phyloP scores from a whole-genome alignment of 2,888 invertebrate species.

The Matsumyia berberina region DNA sequence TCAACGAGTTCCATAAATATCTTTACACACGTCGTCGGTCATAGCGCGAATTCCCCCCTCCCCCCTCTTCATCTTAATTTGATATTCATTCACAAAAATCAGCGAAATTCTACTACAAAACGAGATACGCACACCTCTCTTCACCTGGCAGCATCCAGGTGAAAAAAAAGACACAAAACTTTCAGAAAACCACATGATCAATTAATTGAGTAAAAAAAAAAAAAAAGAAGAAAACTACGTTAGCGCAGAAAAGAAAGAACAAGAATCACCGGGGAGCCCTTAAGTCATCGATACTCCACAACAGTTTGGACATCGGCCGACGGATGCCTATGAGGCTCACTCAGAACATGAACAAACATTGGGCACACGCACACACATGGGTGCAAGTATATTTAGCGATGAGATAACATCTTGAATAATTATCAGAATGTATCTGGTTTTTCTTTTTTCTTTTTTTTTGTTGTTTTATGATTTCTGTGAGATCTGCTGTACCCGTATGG shows the following conservation, averaged over 20 bases:
- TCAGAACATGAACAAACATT: constrained; percentile 46
- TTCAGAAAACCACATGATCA: constrained; percentile 19
- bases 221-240: too few species aligned
- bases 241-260: constrained; percentile 25
- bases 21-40: constrained; percentile 23
- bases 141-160: neutral
- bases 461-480: constrained; percentile 38
- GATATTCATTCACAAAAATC: constrained; percentile 70
- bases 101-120: constrained; percentile 26
- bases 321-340: constrained; percentile 35
- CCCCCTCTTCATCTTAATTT: constrained; percentile 12
- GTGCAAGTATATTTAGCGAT: constrained; percentile 44
- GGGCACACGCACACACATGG: constrained; percentile 3
- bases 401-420: constrained; percentile 70
- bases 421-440: constrained; percentile 57
- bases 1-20: constrained; percentile 37
- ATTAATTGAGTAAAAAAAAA: constrained; percentile 40
- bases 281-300: constrained; percentile 51
- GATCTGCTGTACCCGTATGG: constrained; percentile 13
- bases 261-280: constrained; percentile 58
- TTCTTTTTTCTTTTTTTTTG: constrained; percentile 3
- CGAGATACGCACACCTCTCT: neutral
- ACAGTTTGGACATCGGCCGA: constrained; percentile 12
- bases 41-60: neutral
- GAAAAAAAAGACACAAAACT: neutral